Evolutionary conservation across 2,888 invertebrate species (phyloP).

Genomic region (Lasioglossum calceatum): DNA sequence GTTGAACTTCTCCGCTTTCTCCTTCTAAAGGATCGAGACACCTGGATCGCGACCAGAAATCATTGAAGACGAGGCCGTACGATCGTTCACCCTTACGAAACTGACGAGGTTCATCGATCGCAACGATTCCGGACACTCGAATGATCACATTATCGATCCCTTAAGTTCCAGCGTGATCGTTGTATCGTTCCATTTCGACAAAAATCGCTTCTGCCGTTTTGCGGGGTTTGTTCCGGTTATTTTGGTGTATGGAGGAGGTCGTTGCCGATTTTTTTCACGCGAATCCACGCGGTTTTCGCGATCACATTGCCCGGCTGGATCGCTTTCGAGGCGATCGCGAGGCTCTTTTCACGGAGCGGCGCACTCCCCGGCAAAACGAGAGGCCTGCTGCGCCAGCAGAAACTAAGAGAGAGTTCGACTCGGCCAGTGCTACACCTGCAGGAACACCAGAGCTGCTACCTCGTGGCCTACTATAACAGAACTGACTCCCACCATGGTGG

Average conservation of each 20-base stretch:
- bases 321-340: conserved; percentile 46
- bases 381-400: conserved; percentile 53
- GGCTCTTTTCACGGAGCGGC: conserved; percentile 47
- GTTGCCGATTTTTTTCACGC: conserved; percentile 17
- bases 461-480: conserved; percentile 85
- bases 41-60: conserved; percentile 18
- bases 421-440: conserved; percentile 70
- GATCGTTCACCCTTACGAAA: conserved; percentile 9
- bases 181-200: conserved; percentile 26
- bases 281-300: conserved; percentile 19
- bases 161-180: too few relatives aligned
- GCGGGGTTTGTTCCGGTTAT: not conserved
- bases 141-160: conserved; percentile 25
- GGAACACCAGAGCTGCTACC: conserved; percentile 79
- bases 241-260: not conserved
- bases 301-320: conserved; percentile 42
- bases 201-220: not conserved
- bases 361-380: conserved; percentile 52
- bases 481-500: conserved; percentile 82
- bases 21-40: conserved; percentile 49
- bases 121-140: not conserved
- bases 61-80: not conserved
- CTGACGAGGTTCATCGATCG: conserved; percentile 9
- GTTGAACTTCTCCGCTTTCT: conserved; percentile 62
- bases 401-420: conserved; percentile 80